Evolutionary conservation across 2,888 invertebrate species (phyloP), one percentile per base, ranked within the genome.

Genomic region (Sipunculus nudus): DNA sequence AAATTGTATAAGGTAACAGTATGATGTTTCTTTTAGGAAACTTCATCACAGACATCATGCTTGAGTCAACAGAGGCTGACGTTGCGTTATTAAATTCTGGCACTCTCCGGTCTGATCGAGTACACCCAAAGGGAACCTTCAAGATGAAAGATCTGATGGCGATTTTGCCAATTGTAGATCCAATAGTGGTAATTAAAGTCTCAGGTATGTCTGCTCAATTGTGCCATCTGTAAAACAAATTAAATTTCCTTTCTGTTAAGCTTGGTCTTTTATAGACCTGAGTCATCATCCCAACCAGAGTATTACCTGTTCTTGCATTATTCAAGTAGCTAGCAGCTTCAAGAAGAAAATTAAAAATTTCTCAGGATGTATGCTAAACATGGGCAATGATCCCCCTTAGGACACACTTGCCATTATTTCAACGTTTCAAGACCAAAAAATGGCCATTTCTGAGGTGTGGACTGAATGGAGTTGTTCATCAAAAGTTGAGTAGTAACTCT

Each of bases 151-250:
- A 94, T 84, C 85, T 95, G 45, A 89, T 91, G 19, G 90, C 89
- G 70, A 89, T 95, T 45, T 88, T 95, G 55, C 94, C 94, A 3
- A 92, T 94, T 90, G 85, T 92, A 39, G 94, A 94, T 84, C 91
- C 92, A 0, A 80, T 94, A 0, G 89, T 92, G 19, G 89, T 94
- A 35, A 84, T 95, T 8, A 89, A 89, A 74, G 88, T 91, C 0
- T 88, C 88, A 31, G 94, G 89, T 88, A 73, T 65, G 67, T 57
- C 47, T 23, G n/a, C n/a, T n/a, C n/a, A n/a, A 13, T 50, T 61
- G 16, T 35, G 45, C 45, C 1, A 13, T 57, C 25, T 19, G 26
- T 59, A 8, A 13, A n/a, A 10, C 32, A n/a, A 16, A 38, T 46
- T 8, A 23, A n/a, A 13, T 26, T 53, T 48, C 10, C n/a, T n/a